Percentiles rank a stretch among this genome's conserved stretches.
Conservation (phyloP, 2,797 vertebrate species). For the Echeneis naucrates region DNA sequence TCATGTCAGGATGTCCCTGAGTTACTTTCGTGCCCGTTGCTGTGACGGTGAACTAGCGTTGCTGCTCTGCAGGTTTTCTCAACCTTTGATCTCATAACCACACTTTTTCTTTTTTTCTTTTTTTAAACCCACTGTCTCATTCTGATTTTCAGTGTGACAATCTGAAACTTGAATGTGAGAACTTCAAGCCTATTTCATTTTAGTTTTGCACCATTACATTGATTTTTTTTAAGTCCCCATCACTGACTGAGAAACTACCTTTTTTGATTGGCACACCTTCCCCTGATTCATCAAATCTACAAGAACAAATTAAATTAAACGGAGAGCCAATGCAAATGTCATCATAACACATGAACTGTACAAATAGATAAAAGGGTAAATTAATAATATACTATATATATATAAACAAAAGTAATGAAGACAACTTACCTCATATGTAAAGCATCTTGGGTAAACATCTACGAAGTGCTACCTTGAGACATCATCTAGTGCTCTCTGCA, state of each 20-base stretch:
- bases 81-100: constrained; percentile 9
- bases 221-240: background rate
- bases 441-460: constrained; percentile 54
- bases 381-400: no score
- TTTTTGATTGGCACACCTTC: background rate
- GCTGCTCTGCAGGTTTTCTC: background rate
- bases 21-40: constrained; percentile 30
- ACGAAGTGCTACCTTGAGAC: constrained; percentile 9
- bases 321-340: background rate
- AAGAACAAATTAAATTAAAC: background rate
- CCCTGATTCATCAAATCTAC: background rate
- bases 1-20: constrained; percentile 40
- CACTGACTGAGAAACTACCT: background rate
- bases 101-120: background rate
- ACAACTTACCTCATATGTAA: constrained; percentile 53
- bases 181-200: no score
- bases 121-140: background rate
- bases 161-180: background rate
- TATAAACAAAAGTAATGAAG: background rate
- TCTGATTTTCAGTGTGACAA: background rate
- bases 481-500: constrained; percentile 37
- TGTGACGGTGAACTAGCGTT: constrained; percentile 27
- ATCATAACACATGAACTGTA: background rate
- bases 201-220: no score
- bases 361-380: background rate